These are phyloP conservation scores for Andrena haemorrhoa DNA, from an alignment of 2,888 invertebrate species.

Conservation along the genomic window DNA sequence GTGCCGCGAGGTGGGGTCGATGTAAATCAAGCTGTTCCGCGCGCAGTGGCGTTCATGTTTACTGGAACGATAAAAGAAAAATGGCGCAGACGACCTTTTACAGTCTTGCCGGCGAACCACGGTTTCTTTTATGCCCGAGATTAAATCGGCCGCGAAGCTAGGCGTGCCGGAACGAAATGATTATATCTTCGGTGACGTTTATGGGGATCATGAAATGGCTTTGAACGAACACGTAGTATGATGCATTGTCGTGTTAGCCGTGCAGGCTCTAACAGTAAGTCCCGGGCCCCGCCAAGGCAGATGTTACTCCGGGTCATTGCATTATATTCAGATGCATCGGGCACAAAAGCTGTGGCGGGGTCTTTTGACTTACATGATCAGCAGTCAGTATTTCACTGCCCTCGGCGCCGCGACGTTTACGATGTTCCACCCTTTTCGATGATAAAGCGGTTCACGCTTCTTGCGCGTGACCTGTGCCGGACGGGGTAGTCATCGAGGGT, in stretches of 20 bases:
- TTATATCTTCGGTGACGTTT: constrained; percentile 49
- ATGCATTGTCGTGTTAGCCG: constrained; percentile 40
- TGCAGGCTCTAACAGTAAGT: constrained; percentile 24
- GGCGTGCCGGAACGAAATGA: constrained; percentile 44
- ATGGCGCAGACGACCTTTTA: constrained; percentile 25
- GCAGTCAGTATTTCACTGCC: background rate
- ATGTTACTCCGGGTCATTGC: constrained; percentile 34
- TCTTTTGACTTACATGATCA: constrained; percentile 16
- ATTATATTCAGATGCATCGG: constrained; percentile 34
- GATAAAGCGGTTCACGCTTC: background rate
- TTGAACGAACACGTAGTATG: constrained; percentile 33
- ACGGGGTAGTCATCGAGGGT: too few relatives aligned
- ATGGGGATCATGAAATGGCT: constrained; percentile 49
- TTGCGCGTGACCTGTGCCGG: too few relatives aligned
- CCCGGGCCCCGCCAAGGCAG: constrained; percentile 16
- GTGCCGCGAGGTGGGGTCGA: background rate
- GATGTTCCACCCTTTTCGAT: constrained; percentile 1
- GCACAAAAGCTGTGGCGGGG: constrained; percentile 17
- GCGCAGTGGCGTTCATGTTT: constrained; percentile 14
- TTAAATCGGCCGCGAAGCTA: constrained; percentile 45
- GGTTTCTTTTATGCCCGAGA: constrained; percentile 39
- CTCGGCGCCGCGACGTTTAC: background rate
- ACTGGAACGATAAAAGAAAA: constrained; percentile 3
- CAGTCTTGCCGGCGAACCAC: constrained; percentile 12
- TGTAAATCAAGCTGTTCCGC: background rate